Evolutionary conservation across 2,888 invertebrate species (phyloP).

Genomic region (Plebejus anna): DNA sequence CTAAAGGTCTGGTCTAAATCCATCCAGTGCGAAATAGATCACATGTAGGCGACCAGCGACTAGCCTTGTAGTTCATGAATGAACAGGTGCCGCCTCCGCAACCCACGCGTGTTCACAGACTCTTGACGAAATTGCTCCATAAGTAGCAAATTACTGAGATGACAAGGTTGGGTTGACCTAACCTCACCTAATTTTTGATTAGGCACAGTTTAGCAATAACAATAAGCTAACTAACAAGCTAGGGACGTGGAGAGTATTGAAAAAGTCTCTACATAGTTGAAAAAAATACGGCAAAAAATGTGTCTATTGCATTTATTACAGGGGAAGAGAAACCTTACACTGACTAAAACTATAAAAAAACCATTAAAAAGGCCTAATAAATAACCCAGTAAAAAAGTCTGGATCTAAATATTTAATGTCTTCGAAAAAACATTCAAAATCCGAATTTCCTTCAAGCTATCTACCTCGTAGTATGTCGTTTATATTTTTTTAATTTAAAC

Average conservation of each 20-base stretch:
- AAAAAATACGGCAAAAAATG: too few species aligned
- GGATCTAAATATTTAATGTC: too few species aligned
- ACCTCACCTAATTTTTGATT: background rate
- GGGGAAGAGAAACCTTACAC: too few species aligned
- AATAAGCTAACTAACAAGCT: background rate
- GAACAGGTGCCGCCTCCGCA: conserved; percentile 54
- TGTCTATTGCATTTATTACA: too few species aligned
- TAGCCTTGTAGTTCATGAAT: conserved; percentile 46
- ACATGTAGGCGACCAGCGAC: conserved; percentile 30
- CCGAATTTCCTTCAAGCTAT: background rate
- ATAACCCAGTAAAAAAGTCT: background rate
- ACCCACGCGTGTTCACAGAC: conserved; percentile 32
- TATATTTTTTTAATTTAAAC: background rate
- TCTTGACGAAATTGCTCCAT: conserved; percentile 22
- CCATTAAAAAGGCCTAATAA: too few species aligned
- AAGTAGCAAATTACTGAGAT: background rate
- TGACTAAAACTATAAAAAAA: too few species aligned
- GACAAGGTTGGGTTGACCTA: background rate
- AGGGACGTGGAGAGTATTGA: too few species aligned
- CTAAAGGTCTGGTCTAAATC: conserved; percentile 15
- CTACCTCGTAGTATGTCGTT: background rate
- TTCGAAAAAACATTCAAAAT: too few species aligned
- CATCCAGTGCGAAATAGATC: background rate
- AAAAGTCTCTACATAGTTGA: too few species aligned
- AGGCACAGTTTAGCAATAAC: background rate